Conservation (phyloP, 2,888 invertebrate genomes). For the Teleogryllus oceanicus region DNA sequence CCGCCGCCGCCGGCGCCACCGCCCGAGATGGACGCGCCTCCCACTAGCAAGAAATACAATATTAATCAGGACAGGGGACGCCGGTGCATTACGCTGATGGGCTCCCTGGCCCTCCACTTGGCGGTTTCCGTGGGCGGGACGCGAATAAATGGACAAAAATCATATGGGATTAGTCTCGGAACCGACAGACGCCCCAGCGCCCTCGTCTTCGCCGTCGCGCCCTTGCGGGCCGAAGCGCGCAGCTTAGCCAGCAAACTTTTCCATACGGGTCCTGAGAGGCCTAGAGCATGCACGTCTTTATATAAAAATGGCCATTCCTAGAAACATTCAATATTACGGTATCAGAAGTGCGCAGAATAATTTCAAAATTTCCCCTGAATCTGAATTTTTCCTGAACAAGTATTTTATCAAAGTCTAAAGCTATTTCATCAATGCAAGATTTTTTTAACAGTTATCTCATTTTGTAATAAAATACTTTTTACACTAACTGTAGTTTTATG, state of each 20-base stretch:
- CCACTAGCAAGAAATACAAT: slow-evolving; percentile 31
- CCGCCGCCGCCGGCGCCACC: background rate
- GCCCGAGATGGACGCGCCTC: slow-evolving; percentile 18
- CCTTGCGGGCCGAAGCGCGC: background rate
- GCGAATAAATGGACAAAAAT: slow-evolving; percentile 33
- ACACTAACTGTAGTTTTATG: no score
- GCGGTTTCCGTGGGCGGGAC: slow-evolving; percentile 20
- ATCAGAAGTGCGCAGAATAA: no score
- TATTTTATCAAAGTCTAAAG: no score
- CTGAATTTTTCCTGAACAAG: no score
- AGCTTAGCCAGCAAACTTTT: background rate
- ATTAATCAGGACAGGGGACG: slow-evolving; percentile 31
- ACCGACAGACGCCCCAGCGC: background rate
- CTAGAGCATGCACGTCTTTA: no score
- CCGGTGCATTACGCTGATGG: slow-evolving; percentile 31
- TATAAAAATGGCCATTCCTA: no score
- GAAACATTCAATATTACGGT: no score
- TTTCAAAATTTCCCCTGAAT: no score
- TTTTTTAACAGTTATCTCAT: no score
- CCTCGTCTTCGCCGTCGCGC: background rate
- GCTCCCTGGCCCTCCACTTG: background rate
- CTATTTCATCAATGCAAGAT: no score
- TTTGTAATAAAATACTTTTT: no score
- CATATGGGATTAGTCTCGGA: slow-evolving; percentile 34
- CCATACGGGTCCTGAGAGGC: no score